Percentiles rank a stretch among this genome's conserved stretches.
Conservation (phyloP, 1,140 invertebrate genomes). For the Pteromalus puparum region DNA sequence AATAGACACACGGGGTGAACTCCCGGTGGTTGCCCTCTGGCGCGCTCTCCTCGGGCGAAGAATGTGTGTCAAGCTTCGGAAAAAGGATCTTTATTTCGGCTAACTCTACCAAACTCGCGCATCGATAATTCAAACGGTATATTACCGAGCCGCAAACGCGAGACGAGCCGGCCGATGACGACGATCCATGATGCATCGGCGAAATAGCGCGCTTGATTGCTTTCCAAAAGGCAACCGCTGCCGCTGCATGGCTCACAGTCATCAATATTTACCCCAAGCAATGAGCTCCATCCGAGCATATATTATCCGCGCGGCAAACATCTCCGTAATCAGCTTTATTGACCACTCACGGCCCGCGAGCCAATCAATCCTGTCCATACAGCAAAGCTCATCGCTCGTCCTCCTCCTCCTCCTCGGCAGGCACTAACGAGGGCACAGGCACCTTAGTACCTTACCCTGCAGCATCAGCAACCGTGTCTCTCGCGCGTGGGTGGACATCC, state of each 20-base stretch:
- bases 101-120: no score
- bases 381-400: constrained; percentile 34
- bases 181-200: not conserved
- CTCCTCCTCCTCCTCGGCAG: not conserved
- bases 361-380: constrained; percentile 34
- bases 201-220: not conserved
- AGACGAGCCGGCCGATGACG: no score
- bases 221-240: not conserved
- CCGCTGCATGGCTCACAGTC: not conserved
- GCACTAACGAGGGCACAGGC: constrained; percentile 41
- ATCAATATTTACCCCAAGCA: constrained; percentile 5
- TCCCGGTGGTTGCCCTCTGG: not conserved
- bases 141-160: no score
- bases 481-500: not conserved
- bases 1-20: not conserved
- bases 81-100: no score
- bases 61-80: not conserved
- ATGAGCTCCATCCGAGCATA: not conserved
- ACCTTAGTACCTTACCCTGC: constrained; percentile 29
- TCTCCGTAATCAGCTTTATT: not conserved
- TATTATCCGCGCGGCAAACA: not conserved
- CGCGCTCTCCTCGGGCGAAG: not conserved
- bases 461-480: not conserved
- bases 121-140: no score
- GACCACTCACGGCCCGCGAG: constrained; percentile 34